Evolutionary conservation across 2,797 vertebrate genomes (phyloP), one percentile per base, ranked within the genome.

Genomic region (Trematomus bernacchii): DNA sequence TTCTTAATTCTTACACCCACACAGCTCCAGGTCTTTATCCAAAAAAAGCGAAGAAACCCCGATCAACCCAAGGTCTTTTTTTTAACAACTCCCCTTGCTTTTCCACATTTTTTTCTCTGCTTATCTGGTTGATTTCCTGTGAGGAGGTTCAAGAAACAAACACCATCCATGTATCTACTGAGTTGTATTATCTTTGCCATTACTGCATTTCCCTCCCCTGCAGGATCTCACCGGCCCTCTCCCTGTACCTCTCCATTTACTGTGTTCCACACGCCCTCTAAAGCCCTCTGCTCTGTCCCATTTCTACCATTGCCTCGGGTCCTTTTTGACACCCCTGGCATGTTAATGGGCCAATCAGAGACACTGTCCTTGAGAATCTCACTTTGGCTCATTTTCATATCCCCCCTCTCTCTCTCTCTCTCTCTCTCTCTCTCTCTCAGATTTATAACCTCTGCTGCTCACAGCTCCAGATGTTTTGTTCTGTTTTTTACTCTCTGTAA

Each of bases 401-500:
- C 84, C 89, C 85, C 90, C 89, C 71, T 64, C 27, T 77, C 77
- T 6, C 19, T 7, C 30, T 84, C 89, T 85, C 90, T 88, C 71
- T 64, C 37, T 76, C 89, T 85, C 90, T 89, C 71, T 66, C 37
- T 76, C 79, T 66, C 71, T 76, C 85, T 77, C 89, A 91, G 91
- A 92, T 94, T 94, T 94, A 94, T 94, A 92, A 90, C 92, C 89
- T 93, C 91, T 86, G 86, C 91, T 89, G 91, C 92, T 94, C 91
- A 94, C 89, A 89, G 93, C 93, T 94, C 94, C 94, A 95, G 94
- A 95, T 95, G 94, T 94, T 94, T 93, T 91, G 83, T 89, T 91
- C 91, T 90, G 91, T 65, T 90, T 94, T 93, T 94, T 93, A 94
- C 93, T 94, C 93, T 88, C 89, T 93, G 89, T 94, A 94, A 95